Base-by-base conservation (phyloP, 1,140 invertebrate genomes). In the Delia radicum region DNA sequence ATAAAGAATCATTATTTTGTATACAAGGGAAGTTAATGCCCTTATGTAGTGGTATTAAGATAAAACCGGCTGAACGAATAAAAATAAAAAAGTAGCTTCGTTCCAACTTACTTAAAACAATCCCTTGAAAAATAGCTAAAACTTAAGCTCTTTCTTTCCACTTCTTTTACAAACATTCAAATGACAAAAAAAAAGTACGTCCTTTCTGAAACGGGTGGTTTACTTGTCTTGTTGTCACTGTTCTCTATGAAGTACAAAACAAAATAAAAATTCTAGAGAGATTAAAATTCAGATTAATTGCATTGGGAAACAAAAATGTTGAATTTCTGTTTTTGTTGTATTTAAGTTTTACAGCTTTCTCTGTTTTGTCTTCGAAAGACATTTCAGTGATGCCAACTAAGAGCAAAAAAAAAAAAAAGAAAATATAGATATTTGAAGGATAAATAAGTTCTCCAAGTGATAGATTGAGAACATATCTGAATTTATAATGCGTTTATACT, bases 231-330 rank as follows among this genome's bases (percentile, higher is more conserved):
- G 48, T 69, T 69, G 65, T 69, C 29, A 33, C 65, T 33, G 29
- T 69, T 69, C 7, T 33, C 29, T 10, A 21, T 69, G 65, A 33
- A 69, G n/a, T 21, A 7, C 1, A 69, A 55, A 21, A 37, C 8
- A 37, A 42, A 42, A 42, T 13, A 24, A 10, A 69, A 31, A 24
- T 69, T 69, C 65, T 33, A 33, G 29, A 69, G 65, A 69, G 65
- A 69, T 69, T 69, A 69, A 69, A 69, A 69, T 69, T 69, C 29
- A 69, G 65, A 69, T 69, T 69, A 69, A 69, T 69, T 69, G 65
- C 65, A 69, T 69, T 69, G 65, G 29, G 65, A 69, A 33, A 69
- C 65, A 13, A 55, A 55, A 55, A 55, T 55, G 48, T 55, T 55
- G 15, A 42, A 55, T n/a, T 21, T 55, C 15, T 55, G 48, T 21